These are phyloP conservation scores for Gulo gulo DNA, from an alignment of 2,113 vertebrate species.

Conservation along the genomic window DNA sequence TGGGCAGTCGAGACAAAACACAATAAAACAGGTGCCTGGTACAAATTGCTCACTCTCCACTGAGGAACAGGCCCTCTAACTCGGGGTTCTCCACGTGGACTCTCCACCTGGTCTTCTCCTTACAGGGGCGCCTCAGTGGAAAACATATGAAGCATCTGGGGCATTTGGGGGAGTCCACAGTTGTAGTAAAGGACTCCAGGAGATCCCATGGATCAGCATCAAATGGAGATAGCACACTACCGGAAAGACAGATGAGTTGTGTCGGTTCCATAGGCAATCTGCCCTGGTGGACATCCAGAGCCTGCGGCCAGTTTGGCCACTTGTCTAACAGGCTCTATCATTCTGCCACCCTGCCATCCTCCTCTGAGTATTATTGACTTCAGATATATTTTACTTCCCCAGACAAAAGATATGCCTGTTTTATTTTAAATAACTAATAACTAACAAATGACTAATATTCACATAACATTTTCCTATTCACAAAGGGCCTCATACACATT, in stretches of 20 bases:
- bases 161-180: not conserved
- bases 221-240: not conserved
- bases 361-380: not conserved
- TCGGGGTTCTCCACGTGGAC: not conserved
- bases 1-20: not conserved
- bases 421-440: constrained; percentile 23
- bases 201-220: not conserved
- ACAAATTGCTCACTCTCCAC: not conserved
- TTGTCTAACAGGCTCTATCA: not conserved
- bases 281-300: not conserved
- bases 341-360: not conserved
- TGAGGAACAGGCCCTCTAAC: not conserved
- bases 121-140: accelerated
- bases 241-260: not conserved
- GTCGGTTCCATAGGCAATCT: not conserved
- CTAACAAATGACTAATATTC: not conserved
- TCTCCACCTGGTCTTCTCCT: not conserved
- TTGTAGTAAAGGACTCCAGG: not conserved
- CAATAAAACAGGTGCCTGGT: not conserved
- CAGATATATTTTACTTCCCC: not conserved
- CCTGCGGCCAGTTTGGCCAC: accelerated
- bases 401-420: not conserved
- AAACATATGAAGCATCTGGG: not conserved
- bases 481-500: not conserved
- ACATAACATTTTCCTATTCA: not conserved